Evolutionary conservation across 2,888 invertebrate genomes (phyloP).

Genomic region (Petrolisthes cinctipes): DNA sequence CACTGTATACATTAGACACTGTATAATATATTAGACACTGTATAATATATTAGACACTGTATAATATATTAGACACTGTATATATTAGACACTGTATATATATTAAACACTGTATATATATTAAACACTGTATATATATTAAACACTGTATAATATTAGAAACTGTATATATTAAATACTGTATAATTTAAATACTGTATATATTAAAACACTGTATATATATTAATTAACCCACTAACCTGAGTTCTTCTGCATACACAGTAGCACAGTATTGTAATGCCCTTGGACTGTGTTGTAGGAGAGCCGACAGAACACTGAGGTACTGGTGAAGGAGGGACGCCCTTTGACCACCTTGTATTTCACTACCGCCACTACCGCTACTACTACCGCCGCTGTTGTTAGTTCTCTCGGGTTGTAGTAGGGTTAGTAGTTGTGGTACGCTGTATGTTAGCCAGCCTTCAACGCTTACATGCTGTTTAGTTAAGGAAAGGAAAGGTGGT

Average conservation of each 20-base stretch:
- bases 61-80: too few relatives aligned
- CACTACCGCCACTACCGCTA: not conserved
- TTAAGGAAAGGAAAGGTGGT: not conserved
- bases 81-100: too few relatives aligned
- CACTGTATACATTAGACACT: too few relatives aligned
- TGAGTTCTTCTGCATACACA: slow-evolving; percentile 56
- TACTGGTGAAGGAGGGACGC: slow-evolving; percentile 52
- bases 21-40: too few relatives aligned
- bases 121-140: too few relatives aligned
- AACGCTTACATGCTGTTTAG: slow-evolving; percentile 49
- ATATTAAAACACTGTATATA: too few relatives aligned
- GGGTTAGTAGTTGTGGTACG: slow-evolving; percentile 52
- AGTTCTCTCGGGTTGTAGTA: slow-evolving; percentile 54
- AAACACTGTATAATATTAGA: too few relatives aligned
- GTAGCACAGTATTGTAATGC: slow-evolving; percentile 52
- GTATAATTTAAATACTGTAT: too few relatives aligned
- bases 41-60: too few relatives aligned
- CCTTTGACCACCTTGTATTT: slow-evolving; percentile 11
- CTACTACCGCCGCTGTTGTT: not conserved
- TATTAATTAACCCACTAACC: slow-evolving; percentile 19
- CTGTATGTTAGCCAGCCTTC: slow-evolving; percentile 54
- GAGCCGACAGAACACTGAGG: slow-evolving; percentile 44
- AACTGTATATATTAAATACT: too few relatives aligned
- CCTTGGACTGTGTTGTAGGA: slow-evolving; percentile 53
- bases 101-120: too few relatives aligned